Evolutionary conservation across 2,888 invertebrate species (phyloP).

Genomic region (Orthonevra nobilis): DNA sequence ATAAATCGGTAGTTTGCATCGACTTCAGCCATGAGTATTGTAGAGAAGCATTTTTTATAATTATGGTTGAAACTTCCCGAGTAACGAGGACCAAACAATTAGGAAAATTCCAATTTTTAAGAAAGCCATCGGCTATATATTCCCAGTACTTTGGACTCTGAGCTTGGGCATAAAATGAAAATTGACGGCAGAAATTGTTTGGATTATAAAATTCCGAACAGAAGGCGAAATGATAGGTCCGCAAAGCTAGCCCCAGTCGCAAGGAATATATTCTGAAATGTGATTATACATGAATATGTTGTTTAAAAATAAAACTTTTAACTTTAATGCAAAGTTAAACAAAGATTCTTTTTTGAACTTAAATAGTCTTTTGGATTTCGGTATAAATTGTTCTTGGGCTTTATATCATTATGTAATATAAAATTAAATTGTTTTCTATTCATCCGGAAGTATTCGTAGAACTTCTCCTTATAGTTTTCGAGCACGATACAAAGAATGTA

Average conservation of each 20-base stretch:
- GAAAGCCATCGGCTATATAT: background rate
- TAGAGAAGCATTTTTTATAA: too few relatives aligned
- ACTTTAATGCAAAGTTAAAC: too few relatives aligned
- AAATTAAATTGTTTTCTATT: background rate
- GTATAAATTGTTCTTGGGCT: background rate
- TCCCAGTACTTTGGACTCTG: background rate
- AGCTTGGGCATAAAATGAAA: background rate
- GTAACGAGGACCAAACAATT: background rate
- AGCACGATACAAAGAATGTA: background rate
- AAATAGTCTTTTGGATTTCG: slow-evolving; percentile 1
- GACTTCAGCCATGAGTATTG: background rate
- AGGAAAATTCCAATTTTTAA: background rate
- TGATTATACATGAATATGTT: background rate
- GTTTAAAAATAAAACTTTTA: background rate
- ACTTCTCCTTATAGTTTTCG: too few relatives aligned
- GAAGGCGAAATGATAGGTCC: background rate
- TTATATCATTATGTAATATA: background rate
- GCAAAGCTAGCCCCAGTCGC: background rate
- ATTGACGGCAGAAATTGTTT: background rate
- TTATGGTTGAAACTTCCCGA: background rate
- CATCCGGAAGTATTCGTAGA: background rate
- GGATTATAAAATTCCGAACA: background rate
- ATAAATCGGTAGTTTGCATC: background rate
- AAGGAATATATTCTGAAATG: slow-evolving; percentile 1
- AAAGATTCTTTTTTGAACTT: background rate